Base-by-base conservation (phyloP, 1,140 invertebrate species). In the Stratiolaelaps scimitus region DNA sequence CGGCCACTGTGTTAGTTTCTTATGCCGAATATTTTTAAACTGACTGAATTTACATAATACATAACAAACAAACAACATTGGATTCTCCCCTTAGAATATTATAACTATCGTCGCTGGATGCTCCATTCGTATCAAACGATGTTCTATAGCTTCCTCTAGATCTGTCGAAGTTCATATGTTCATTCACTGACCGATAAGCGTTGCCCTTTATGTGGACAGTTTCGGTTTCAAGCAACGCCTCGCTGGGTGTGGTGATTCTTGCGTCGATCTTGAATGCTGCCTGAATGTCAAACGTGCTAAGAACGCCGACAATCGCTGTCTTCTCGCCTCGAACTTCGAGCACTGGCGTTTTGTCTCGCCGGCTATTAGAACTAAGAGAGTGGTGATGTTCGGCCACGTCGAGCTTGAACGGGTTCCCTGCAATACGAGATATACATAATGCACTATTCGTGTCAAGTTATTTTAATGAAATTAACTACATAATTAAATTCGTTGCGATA, bases 261-360 rank as follows among this genome's bases (percentile, higher is more conserved):
- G 67, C 43, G 13, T 69, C 68, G 34, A 70, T 66, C 10, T 40
- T n/a, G 15, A 15, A 26, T 26, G 75, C 74, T n/a, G 78, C 75
- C 70, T 83, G 76, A 20, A 85, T 78, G 66, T 81, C 80, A 70
- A 85, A 83, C 45, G 75, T 75, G 30, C 82, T 81, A 5, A 78
- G 77, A 43, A 78, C 76, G 30, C 82, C 83, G 47, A 80, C 75
- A 47, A 80, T 76, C 2, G 82, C 82, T 67, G 77, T 74, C 43
- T 77, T 78, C 7, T 60, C 53, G 20, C 53, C 53, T 17, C 53
- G 53, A 15, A 60, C 53, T 26, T 60, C 53, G 34, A 60, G 34
- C 34, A 40, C 34, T 10, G 34, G 34, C 34, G 34, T 40, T 40
- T 40, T 40, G 4, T 40, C 53, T 26, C 34, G 26, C 15, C 53